Conservation (phyloP, 2,888 invertebrate genomes). For the Thelaira solivaga region DNA sequence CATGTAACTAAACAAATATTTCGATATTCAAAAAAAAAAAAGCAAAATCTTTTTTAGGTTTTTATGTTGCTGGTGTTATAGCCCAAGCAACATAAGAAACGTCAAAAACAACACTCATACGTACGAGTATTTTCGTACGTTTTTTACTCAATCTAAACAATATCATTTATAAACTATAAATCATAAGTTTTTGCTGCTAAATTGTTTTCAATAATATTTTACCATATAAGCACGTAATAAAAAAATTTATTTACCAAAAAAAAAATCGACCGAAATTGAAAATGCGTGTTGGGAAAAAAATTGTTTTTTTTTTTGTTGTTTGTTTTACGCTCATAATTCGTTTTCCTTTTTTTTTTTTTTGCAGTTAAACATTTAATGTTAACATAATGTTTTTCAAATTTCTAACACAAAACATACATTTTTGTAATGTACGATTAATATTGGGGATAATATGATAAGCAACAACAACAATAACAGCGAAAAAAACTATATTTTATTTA, state of each 20-base stretch:
- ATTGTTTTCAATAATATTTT: conserved; percentile 23
- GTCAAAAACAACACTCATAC: conserved; percentile 8
- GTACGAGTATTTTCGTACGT: not conserved
- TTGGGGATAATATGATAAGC: not conserved
- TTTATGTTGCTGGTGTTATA: conserved; percentile 25
- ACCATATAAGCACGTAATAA: conserved; percentile 32
- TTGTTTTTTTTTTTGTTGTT: not conserved
- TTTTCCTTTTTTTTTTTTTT: conserved; percentile 6
- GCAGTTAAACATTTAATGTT: conserved; percentile 43
- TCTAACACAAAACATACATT: conserved; percentile 52
- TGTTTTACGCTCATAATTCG: not conserved
- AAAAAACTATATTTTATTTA: not conserved
- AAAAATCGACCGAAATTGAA: conserved; percentile 16
- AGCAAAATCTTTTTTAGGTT: too few relatives aligned
- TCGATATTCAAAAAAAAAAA: too few relatives aligned
- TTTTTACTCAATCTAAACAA: conserved; percentile 53
- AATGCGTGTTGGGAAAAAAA: conserved; percentile 32
- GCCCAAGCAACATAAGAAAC: conserved; percentile 8
- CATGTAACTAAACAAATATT: too few relatives aligned
- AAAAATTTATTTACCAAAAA: conserved; percentile 32
- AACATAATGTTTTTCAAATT: conserved; percentile 57
- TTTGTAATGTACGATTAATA: conserved; percentile 7
- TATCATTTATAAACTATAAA: conserved; percentile 60
- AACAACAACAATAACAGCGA: too few relatives aligned
- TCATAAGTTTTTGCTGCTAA: conserved; percentile 44